phyloP scores from a whole-genome alignment of 2,888 invertebrate genomes.

The Mycalesis mineus region DNA sequence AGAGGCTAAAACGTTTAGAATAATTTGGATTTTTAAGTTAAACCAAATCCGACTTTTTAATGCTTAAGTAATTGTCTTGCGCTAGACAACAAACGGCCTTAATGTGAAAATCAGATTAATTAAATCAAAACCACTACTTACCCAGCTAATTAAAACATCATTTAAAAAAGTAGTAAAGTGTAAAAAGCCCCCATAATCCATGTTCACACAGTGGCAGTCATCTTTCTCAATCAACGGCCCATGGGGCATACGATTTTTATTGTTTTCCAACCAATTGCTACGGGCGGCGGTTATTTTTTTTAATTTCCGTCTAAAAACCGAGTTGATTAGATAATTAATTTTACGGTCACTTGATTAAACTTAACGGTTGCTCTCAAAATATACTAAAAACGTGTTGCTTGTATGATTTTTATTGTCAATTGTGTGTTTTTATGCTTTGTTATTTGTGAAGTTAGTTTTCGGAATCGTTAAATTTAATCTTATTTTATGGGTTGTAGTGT shows the following conservation, averaged over 20 bases:
- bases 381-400: constrained; percentile 39
- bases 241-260: constrained; percentile 69
- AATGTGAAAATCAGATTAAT: too few relatives aligned
- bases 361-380: constrained; percentile 55
- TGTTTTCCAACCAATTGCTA: constrained; percentile 68
- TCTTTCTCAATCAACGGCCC: constrained; percentile 74
- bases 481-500: constrained; percentile 20
- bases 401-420: constrained; percentile 38
- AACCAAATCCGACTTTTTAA: too few relatives aligned
- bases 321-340: constrained; percentile 62
- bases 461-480: constrained; percentile 34
- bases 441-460: constrained; percentile 43
- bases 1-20: too few relatives aligned
- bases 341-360: constrained; percentile 68
- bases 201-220: constrained; percentile 66
- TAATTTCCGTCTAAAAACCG: constrained; percentile 45
- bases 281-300: constrained; percentile 44
- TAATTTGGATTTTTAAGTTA: too few relatives aligned
- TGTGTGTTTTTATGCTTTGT: constrained; percentile 26
- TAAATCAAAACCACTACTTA: background rate
- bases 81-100: too few relatives aligned
- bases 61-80: too few relatives aligned
- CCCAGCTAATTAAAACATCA: constrained; percentile 2
- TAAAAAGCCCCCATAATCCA: constrained; percentile 55
- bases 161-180: constrained; percentile 37